Percentiles rank a stretch among this genome's conserved stretches.
phyloP scores from a whole-genome alignment of 2,888 invertebrate genomes.

The Bellardia pandia region DNA sequence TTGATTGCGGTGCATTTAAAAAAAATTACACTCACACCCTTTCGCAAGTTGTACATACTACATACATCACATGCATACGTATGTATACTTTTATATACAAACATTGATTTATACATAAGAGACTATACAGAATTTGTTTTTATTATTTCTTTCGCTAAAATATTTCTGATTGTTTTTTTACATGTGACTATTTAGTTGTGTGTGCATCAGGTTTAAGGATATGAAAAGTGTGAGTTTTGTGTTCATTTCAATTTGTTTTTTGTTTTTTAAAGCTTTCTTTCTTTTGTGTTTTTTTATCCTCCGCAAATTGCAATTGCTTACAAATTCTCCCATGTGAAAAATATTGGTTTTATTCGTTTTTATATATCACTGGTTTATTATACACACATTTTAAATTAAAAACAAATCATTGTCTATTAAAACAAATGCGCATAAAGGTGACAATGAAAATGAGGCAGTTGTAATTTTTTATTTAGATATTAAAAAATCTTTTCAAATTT shows the following conservation, averaged over 20 bases:
- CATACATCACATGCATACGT: not conserved
- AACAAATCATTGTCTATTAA: not conserved
- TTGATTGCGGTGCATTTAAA: constrained; percentile 77
- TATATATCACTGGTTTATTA: not conserved
- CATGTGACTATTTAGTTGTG: constrained; percentile 23
- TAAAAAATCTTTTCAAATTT: too few species aligned
- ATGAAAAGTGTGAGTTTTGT: constrained; percentile 64
- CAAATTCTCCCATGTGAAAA: constrained; percentile 83
- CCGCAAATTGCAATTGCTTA: constrained; percentile 80
- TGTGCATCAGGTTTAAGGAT: constrained; percentile 26
- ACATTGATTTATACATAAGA: constrained; percentile 22
- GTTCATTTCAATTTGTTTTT: constrained; percentile 55
- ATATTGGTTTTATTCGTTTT: constrained; percentile 66
- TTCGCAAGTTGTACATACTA: constrained; percentile 13
- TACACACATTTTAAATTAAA: not conserved
- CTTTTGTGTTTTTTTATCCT: constrained; percentile 75
- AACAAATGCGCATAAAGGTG: not conserved
- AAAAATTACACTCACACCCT: constrained; percentile 63
- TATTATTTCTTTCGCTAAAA: constrained; percentile 54
- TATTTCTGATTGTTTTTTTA: constrained; percentile 51
- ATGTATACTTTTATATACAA: not conserved
- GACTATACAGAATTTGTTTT: constrained; percentile 43
- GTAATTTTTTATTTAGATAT: not conserved
- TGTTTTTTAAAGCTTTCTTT: constrained; percentile 61
- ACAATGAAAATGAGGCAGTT: not conserved